phyloP scores from a whole-genome alignment of 1,140 invertebrate genomes.

The Papilio glaucus region DNA sequence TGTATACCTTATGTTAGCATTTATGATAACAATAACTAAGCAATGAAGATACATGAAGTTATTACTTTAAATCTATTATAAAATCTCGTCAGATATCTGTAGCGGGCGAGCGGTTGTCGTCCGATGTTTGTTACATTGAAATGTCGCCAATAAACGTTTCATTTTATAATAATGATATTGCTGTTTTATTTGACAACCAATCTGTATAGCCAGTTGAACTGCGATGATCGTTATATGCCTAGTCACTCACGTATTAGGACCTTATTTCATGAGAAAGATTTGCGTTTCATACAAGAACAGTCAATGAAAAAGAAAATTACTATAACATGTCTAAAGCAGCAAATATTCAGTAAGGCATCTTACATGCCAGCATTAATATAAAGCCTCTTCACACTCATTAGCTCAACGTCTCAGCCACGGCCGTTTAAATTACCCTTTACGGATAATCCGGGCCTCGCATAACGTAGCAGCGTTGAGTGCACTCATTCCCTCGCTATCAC shows the following conservation, averaged over 20 bases:
- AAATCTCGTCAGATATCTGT: background rate
- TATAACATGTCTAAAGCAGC: no score
- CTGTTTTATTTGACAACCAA: slow-evolving; percentile 8
- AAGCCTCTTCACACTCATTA: background rate
- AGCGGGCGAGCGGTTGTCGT: background rate
- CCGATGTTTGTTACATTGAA: slow-evolving; percentile 18
- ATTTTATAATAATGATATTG: slow-evolving; percentile 25
- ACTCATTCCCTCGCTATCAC: background rate
- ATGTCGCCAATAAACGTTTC: slow-evolving; percentile 30
- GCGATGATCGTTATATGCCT: no score
- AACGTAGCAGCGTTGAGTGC: background rate
- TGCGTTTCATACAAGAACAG: no score
- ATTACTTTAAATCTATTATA: slow-evolving; percentile 5
- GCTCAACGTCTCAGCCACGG: background rate
- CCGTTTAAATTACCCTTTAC: background rate
- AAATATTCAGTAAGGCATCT: no score
- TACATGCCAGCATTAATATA: background rate
- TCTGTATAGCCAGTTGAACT: no score
- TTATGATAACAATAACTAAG: background rate
- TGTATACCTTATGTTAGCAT: background rate
- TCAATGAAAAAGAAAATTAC: no score
- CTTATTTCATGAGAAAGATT: no score
- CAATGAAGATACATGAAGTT: background rate
- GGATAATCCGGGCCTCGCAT: background rate
- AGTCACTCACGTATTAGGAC: no score